Evolutionary conservation across 2,113 vertebrate genomes (phyloP).

Genomic region (Strix uralensis): DNA sequence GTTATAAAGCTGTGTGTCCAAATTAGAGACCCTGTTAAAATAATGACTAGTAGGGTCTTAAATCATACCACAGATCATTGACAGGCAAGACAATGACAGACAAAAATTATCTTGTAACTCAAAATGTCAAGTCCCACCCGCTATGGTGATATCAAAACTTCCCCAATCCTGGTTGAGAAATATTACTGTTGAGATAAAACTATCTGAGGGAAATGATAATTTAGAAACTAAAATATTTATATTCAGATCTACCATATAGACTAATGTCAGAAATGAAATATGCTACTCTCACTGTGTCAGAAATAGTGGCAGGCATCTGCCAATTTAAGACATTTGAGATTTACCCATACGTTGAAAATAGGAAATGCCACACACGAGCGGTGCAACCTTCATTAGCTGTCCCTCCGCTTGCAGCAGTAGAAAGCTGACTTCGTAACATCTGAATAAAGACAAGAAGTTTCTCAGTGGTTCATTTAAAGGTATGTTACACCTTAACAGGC

Average conservation of each 20-base stretch:
- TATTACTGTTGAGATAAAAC: background rate
- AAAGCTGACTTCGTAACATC: background rate
- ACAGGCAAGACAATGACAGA: background rate
- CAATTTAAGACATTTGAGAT: background rate
- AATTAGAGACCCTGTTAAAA: background rate
- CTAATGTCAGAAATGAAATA: background rate
- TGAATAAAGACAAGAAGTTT: background rate
- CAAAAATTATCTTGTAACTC: background rate
- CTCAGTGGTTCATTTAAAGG: background rate
- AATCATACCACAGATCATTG: background rate
- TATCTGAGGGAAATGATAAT: background rate
- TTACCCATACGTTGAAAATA: background rate
- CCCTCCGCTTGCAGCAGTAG: background rate
- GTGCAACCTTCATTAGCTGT: background rate
- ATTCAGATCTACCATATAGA: background rate
- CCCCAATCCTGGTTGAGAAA: background rate
- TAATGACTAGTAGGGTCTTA: background rate
- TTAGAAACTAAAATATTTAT: background rate
- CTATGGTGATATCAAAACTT: background rate
- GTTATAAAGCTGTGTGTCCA: background rate
- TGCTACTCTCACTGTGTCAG: background rate
- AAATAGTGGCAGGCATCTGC: background rate
- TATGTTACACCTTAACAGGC: background rate
- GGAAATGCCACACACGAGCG: background rate
- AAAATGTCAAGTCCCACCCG: background rate